These are phyloP conservation scores for Zophobas atratus DNA, from an alignment of 1,140 invertebrate species.

Conservation along the genomic window DNA sequence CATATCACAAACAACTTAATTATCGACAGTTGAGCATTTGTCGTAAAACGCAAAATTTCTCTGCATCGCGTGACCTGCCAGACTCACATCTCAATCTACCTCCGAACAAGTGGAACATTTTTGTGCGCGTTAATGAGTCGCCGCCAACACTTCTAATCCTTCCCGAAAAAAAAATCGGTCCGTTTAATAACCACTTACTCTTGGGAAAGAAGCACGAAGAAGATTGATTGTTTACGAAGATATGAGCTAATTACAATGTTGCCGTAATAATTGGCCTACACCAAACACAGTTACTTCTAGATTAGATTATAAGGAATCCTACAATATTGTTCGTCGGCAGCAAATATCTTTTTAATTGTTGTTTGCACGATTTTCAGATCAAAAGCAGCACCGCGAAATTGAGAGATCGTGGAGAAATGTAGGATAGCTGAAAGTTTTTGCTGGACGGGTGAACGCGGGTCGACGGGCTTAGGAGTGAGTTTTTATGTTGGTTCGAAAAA, in stretches of 20 bases:
- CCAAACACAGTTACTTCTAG: constrained; percentile 20
- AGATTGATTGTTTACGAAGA: constrained; percentile 34
- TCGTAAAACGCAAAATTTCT: too few relatives aligned
- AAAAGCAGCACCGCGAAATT: constrained; percentile 11
- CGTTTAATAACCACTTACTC: background rate
- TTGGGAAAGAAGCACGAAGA: constrained; percentile 6
- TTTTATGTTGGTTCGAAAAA: too few relatives aligned
- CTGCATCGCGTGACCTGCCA: too few relatives aligned
- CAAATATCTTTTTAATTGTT: constrained; percentile 40
- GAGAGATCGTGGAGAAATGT: background rate
- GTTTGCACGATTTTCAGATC: constrained; percentile 19
- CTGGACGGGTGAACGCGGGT: too few relatives aligned
- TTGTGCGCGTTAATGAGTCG: background rate
- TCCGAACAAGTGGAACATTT: background rate
- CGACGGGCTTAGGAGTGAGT: too few relatives aligned
- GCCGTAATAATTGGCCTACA: constrained; percentile 31
- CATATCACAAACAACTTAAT: too few relatives aligned
- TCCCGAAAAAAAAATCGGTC: background rate
- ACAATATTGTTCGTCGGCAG: constrained; percentile 24
- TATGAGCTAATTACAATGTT: constrained; percentile 25
- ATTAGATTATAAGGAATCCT: constrained; percentile 28
- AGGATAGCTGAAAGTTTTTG: too few relatives aligned
- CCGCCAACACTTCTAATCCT: background rate
- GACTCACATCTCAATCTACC: too few relatives aligned
- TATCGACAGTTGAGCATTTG: too few relatives aligned